Conservation (phyloP, 1,140 invertebrate genomes). For the Drosophila pseudoobscura region DNA sequence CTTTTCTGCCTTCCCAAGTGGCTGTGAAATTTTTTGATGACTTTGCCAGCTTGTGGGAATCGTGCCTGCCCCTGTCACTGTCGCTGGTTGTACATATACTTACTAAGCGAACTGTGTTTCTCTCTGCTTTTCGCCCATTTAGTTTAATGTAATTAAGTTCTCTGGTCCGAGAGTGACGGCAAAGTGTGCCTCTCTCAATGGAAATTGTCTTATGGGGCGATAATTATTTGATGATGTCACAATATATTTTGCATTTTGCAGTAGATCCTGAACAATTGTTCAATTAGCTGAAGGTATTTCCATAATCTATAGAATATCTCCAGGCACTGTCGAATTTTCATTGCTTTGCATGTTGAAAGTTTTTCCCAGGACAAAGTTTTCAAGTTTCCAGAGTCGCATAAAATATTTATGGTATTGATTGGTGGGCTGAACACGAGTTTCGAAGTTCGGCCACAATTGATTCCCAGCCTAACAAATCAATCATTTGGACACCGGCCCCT, state of each 20-base stretch:
- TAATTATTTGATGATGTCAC: constrained; percentile 46
- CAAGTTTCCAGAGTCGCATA: constrained; percentile 8
- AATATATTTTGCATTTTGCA: constrained; percentile 25
- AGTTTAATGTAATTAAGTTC: constrained; percentile 72
- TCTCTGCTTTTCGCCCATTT: constrained; percentile 37
- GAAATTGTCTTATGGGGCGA: constrained; percentile 18
- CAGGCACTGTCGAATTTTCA: too few relatives aligned
- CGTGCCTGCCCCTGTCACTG: constrained; percentile 27
- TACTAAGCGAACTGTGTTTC: constrained; percentile 40
- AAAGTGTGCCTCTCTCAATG: constrained; percentile 33
- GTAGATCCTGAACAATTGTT: constrained; percentile 1
- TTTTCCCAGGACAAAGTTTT: constrained; percentile 9
- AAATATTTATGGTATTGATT: constrained; percentile 15
- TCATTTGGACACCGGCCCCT: constrained; percentile 1
- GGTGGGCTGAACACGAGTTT: constrained; percentile 10
- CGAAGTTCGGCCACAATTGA: constrained; percentile 15
- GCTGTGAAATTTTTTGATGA: constrained; percentile 79
- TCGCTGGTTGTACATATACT: constrained; percentile 18
- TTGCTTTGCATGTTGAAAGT: too few relatives aligned
- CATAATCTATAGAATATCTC: constrained; percentile 17
- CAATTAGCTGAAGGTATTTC: constrained; percentile 27
- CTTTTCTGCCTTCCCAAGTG: constrained; percentile 78
- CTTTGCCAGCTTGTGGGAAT: constrained; percentile 74
- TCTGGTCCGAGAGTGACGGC: constrained; percentile 43
- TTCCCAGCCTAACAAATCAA: constrained; percentile 12